Evolutionary conservation across 2,797 vertebrate species (phyloP).

Genomic region (Peromyscus nudipes): DNA sequence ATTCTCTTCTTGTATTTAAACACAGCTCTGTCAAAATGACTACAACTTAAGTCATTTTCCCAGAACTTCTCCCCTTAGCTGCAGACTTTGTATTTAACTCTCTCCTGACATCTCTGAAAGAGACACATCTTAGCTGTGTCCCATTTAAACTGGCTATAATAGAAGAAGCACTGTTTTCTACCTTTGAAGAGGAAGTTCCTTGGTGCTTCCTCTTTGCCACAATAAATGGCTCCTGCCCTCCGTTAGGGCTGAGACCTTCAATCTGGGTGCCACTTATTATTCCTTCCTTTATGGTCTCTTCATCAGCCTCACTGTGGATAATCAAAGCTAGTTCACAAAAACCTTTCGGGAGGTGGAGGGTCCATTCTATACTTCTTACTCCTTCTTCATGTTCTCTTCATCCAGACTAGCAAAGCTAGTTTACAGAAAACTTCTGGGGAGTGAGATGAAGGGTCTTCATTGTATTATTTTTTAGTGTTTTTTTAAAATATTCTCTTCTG

Average conservation of each 20-base stretch:
- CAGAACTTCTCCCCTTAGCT: not conserved
- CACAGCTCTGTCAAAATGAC: not conserved
- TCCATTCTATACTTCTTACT: not conserved
- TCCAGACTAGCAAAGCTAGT: not conserved
- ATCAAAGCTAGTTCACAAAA: not conserved
- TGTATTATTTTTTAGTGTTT: not conserved
- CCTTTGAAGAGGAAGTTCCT: not conserved
- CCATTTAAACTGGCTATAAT: not conserved
- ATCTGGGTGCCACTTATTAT: not conserved
- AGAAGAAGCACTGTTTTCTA: not conserved
- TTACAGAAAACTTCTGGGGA: not conserved
- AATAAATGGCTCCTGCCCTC: fast-evolving
- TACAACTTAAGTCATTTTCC: not conserved
- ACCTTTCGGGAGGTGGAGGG: not conserved
- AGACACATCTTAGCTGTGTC: not conserved
- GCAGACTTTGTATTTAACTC: not conserved
- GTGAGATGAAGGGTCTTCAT: not conserved
- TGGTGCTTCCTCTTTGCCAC: not conserved
- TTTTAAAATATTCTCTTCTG: not conserved
- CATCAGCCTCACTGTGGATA: not conserved
- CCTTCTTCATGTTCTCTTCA: not conserved
- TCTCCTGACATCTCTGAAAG: not conserved
- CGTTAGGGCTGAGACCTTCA: not conserved
- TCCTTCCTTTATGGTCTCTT: not conserved
- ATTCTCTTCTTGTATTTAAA: not conserved